Conservation (phyloP, 2,797 vertebrate genomes). For the Eulemur albifrons region DNA sequence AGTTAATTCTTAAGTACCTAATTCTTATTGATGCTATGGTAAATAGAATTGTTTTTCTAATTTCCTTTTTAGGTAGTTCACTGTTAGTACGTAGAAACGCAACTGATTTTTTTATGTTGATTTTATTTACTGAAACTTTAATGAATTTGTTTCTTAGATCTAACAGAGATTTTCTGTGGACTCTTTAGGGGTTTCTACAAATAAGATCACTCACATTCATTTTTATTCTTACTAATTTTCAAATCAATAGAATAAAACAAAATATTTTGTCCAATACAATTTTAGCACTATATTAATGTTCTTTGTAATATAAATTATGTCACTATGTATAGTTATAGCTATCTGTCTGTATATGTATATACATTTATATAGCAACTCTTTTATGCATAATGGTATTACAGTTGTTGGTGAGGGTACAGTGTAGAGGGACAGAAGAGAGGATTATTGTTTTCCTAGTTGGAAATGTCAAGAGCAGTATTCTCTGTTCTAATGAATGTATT, state of each 20-base stretch:
- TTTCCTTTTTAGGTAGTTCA: neutral
- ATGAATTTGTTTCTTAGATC: neutral
- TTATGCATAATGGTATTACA: neutral
- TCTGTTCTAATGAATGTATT: neutral
- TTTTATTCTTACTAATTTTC: neutral
- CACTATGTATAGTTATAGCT: neutral
- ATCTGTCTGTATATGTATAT: neutral
- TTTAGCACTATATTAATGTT: neutral
- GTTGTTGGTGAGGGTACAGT: neutral
- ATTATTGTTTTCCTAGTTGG: neutral
- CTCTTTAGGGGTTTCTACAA: neutral
- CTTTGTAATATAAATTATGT: neutral
- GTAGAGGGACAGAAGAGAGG: neutral
- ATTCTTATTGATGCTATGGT: neutral
- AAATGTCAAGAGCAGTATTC: neutral
- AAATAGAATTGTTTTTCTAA: neutral
- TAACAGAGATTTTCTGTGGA: neutral
- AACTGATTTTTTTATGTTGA: neutral
- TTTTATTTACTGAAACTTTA: neutral
- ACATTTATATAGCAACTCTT: neutral
- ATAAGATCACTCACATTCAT: neutral
- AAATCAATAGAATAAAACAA: neutral
- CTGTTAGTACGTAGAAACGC: neutral
- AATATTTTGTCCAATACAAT: neutral
- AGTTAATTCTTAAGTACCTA: neutral